A percentile compares a stretch with the other conserved stretches of the same genome.
These are phyloP conservation scores for Lysandra coridon DNA, from an alignment of 2,888 invertebrate species.

Conservation along the genomic window DNA sequence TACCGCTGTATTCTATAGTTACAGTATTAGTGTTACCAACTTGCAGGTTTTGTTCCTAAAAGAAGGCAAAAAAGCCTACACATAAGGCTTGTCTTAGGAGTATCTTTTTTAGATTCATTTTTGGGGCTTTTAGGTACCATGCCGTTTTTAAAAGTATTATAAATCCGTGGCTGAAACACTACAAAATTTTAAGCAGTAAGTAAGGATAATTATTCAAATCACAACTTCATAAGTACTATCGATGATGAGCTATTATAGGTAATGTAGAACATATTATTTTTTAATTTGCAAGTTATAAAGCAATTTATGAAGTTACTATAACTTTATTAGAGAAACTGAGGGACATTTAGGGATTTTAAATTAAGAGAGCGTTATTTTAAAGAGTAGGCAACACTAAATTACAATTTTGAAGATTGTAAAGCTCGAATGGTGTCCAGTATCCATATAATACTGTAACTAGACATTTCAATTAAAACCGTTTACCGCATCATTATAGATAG, in stretches of 20 bases:
- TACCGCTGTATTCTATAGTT: neutral
- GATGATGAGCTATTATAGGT: too few species aligned
- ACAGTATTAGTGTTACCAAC: neutral
- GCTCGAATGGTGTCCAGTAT: slow-evolving; percentile 1
- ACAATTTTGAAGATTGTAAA: neutral
- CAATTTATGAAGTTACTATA: too few species aligned
- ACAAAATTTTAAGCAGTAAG: too few species aligned
- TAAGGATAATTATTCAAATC: too few species aligned
- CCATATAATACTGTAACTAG: neutral
- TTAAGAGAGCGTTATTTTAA: neutral
- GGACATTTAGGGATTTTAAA: neutral
- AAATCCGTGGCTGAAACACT: too few species aligned
- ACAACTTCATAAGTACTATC: too few species aligned
- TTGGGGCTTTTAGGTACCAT: too few species aligned
- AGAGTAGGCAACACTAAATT: neutral
- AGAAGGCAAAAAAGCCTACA: neutral
- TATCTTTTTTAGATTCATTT: too few species aligned
- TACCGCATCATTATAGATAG: neutral
- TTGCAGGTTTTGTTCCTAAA: neutral
- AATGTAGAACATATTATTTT: too few species aligned
- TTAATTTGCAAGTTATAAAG: too few species aligned
- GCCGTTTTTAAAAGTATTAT: too few species aligned
- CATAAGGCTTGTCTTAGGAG: neutral
- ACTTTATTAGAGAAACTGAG: too few species aligned
- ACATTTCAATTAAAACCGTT: neutral